phyloP scores from a whole-genome alignment of 2,797 vertebrate genomes.

The Telmatherina bonti region DNA sequence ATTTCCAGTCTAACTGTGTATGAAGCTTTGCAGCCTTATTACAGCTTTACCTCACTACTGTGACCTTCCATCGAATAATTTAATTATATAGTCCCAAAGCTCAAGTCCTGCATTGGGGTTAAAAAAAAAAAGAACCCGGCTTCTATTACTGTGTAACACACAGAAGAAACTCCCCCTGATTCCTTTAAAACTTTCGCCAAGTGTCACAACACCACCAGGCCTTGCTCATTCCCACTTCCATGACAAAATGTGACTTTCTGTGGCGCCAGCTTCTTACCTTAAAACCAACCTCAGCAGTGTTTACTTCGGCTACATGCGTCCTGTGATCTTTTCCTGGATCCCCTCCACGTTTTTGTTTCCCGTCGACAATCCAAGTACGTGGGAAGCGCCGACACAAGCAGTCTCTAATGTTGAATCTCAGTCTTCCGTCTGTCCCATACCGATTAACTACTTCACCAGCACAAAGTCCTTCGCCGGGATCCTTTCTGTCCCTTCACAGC shows the following conservation, averaged over 20 bases:
- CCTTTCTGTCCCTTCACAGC: slow-evolving; percentile 11
- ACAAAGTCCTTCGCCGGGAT: slow-evolving; percentile 55
- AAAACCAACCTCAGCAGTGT: slow-evolving; percentile 63
- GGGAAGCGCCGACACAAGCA: slow-evolving; percentile 30
- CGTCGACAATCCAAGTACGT: slow-evolving; percentile 49
- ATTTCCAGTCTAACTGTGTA: background rate
- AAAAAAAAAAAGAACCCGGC: background rate
- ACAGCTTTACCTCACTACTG: slow-evolving; percentile 4
- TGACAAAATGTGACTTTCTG: slow-evolving; percentile 38
- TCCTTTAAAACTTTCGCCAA: slow-evolving; percentile 62
- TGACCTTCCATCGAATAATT: background rate
- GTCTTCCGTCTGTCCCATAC: slow-evolving; percentile 77
- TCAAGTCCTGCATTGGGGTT: background rate
- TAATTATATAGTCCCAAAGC: background rate
- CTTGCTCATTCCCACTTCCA: slow-evolving; percentile 44
- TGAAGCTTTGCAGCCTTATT: background rate
- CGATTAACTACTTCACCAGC: slow-evolving; percentile 70
- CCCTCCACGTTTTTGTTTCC: slow-evolving; percentile 35
- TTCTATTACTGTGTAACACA: slow-evolving; percentile 2
- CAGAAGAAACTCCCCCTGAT: slow-evolving; percentile 15
- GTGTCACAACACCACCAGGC: slow-evolving; percentile 52
- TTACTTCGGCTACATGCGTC: slow-evolving; percentile 79
- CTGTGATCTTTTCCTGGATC: slow-evolving; percentile 32
- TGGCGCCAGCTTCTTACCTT: slow-evolving; percentile 72
- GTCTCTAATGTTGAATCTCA: slow-evolving; percentile 62